Percentiles rank a stretch among this genome's conserved stretches.
Evolutionary conservation across 2,888 invertebrate genomes (phyloP).

Genomic region (Drosophila helvetica): DNA sequence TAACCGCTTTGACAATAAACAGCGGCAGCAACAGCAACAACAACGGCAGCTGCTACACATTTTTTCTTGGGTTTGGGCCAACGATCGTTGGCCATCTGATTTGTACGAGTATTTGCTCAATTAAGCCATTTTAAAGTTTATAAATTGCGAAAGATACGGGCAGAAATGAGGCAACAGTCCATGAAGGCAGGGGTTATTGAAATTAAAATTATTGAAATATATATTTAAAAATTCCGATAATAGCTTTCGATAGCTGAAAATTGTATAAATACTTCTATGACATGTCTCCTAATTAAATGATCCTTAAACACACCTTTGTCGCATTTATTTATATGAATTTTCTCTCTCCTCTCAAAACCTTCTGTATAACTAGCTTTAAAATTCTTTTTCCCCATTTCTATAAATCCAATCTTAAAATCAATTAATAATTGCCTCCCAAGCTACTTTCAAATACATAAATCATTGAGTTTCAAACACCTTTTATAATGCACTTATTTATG

Average conservation of each 20-base stretch:
- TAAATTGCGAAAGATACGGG: constrained; percentile 18
- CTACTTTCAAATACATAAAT: constrained; percentile 16
- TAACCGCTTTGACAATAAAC: constrained; percentile 70
- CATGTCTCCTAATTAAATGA: too few species aligned
- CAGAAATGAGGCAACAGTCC: background rate
- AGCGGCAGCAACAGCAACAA: constrained; percentile 24
- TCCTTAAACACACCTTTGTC: background rate
- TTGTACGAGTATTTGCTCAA: constrained; percentile 49
- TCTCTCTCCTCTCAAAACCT: too few species aligned
- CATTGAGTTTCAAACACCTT: constrained; percentile 2
- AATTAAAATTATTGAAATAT: too few species aligned
- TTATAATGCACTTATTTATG: constrained; percentile 28
- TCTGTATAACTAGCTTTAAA: background rate
- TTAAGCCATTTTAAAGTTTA: constrained; percentile 43
- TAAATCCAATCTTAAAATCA: background rate
- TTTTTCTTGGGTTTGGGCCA: constrained; percentile 30
- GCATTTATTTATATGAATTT: too few species aligned
- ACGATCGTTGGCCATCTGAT: constrained; percentile 37
- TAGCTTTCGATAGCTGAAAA: too few species aligned
- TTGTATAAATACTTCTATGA: too few species aligned
- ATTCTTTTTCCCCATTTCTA: background rate
- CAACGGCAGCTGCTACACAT: constrained; percentile 64
- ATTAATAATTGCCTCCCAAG: background rate
- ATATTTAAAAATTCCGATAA: too few species aligned
- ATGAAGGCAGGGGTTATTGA: background rate